A percentile compares a stretch with the other conserved stretches of the same genome.
Conservation (phyloP, 2,888 invertebrate genomes). For the Pristionchus exspectatus region DNA sequence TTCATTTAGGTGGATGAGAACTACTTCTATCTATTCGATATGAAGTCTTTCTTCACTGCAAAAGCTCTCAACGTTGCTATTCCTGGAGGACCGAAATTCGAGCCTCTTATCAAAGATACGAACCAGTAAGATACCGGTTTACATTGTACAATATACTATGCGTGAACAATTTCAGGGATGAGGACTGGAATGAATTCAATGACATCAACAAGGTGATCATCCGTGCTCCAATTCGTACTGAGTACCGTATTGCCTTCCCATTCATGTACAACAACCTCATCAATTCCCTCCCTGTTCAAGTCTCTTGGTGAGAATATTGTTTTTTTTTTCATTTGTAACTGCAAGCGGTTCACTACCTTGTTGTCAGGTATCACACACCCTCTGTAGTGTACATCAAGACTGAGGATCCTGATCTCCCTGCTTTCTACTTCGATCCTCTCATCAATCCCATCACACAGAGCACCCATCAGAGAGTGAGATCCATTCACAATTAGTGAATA, state of each 20-base stretch:
- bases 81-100: slow-evolving; percentile 99
- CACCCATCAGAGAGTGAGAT: slow-evolving; percentile 83
- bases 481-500: slow-evolving; percentile 20
- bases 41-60: slow-evolving; percentile 99
- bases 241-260: slow-evolving; percentile 99
- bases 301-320: slow-evolving; percentile 90
- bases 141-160: not conserved
- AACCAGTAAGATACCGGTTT: slow-evolving; percentile 86
- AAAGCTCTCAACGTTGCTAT: slow-evolving; percentile 99
- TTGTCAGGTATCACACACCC: slow-evolving; percentile 94
- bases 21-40: slow-evolving; percentile 98
- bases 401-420: slow-evolving; percentile 99
- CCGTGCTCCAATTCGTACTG: slow-evolving; percentile 96
- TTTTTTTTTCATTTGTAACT: not conserved
- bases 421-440: slow-evolving; percentile 99
- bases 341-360: no score
- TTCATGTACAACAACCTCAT: slow-evolving; percentile 93
- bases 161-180: slow-evolving; percentile 85
- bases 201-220: slow-evolving; percentile 99
- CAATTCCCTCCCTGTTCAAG: slow-evolving; percentile 92
- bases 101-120: slow-evolving; percentile 97
- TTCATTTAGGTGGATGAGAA: slow-evolving; percentile 87
- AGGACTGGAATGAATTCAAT: slow-evolving; percentile 99
- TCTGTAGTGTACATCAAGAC: slow-evolving; percentile 99
- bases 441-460: slow-evolving; percentile 99